Base-by-base conservation (phyloP, 2,888 invertebrate genomes). In the Thera britannica region DNA sequence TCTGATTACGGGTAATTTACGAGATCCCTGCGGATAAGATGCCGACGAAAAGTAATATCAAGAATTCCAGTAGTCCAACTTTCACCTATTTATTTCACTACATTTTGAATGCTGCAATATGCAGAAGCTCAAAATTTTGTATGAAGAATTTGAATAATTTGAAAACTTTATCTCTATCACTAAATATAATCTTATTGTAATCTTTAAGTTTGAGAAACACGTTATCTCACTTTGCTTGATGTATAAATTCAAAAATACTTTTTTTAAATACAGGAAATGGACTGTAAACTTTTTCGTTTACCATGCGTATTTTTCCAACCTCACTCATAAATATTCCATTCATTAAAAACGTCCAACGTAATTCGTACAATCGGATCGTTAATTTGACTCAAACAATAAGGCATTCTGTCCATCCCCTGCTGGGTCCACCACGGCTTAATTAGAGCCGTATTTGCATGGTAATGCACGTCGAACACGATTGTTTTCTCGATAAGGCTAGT, bases 391-490 rank as follows among this genome's bases (percentile, higher is more conserved):
- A 61, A 61, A 79, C 75, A 79, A 75, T 83, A 79, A 79, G 79
- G 79, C 77, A 81, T 80, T 78, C 79, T 70, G 74, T 72, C 73
- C 73, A 62, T 61, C 72, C 64, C 62, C 74, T 74, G 75, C 77
- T 76, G 71, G 73, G 70, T 34, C 72, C 72, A 75, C 75, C 82
- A 86, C 79, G 78, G 83, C 85, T 88, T 87, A 86, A 89, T 89
- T 88, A 89, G 82, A 76, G 73, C 73, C 78, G 65, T 78, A 83
- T 86, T 88, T 83, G 83, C 86, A 87, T 87, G 72, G 81, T 79
- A 80, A 83, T 80, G 79, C 74, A 75, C 74, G 74, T 75, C 75
- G 77, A 79, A 81, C 80, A 81, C 79, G 83, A 87, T 88, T 86
- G 87, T 87, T 81, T 81, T 75, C 85, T 82, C 72, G 80, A 86